These are phyloP conservation scores for Progne subis DNA, from an alignment of 2,113 vertebrate genomes.

Conservation along the genomic window DNA sequence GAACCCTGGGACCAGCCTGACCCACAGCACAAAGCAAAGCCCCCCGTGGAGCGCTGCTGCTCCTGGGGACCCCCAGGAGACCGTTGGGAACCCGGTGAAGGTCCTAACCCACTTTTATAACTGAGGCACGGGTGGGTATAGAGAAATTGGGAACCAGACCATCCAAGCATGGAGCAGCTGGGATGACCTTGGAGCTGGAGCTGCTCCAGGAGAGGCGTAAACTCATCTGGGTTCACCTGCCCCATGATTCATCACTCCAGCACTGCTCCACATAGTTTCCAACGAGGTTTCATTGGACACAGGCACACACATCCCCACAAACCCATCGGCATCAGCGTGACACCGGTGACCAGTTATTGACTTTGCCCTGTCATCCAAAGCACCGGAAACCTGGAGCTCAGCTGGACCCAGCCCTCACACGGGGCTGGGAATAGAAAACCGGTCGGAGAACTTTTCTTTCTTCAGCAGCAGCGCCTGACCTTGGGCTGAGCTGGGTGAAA, in stretches of 20 bases:
- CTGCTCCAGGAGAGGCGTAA: not conserved
- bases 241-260: not conserved
- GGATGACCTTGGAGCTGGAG: not conserved
- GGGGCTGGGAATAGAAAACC: not conserved
- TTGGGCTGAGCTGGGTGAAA: not conserved
- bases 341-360: not conserved
- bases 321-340: not conserved
- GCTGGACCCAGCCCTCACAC: not conserved
- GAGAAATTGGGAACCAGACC: not conserved
- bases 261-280: not conserved
- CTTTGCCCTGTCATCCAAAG: not conserved
- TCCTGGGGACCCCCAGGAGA: not conserved
- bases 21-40: not conserved
- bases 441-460: slow-evolving; percentile 19
- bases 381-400: not conserved
- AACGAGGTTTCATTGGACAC: not conserved
- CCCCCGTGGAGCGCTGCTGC: accelerated
- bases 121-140: not conserved
- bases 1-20: not conserved
- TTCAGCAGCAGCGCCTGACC: not conserved
- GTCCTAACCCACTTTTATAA: accelerated
- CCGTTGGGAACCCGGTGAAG: accelerated
- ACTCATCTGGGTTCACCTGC: not conserved
- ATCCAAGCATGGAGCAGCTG: not conserved
- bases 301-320: not conserved